Evolutionary conservation across 2,888 invertebrate genomes (phyloP).

Genomic region (Dione juno): DNA sequence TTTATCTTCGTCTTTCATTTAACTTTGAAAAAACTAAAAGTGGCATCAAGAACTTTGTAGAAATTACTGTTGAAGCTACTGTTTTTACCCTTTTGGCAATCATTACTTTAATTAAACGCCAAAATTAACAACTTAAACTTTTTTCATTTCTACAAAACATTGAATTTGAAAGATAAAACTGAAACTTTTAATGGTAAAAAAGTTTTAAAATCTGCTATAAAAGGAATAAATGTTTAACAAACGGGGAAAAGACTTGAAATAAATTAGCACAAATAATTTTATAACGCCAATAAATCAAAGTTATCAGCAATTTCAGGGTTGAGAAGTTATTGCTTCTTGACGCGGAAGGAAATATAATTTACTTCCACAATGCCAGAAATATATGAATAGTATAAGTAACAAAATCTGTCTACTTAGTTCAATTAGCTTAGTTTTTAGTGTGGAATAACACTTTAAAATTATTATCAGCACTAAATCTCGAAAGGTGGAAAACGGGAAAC

Average conservation of each 20-base stretch:
- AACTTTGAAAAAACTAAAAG: conserved; percentile 17
- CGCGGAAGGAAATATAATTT: background rate
- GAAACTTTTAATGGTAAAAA: conserved; percentile 14
- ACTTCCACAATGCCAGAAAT: background rate
- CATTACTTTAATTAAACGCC: conserved; percentile 34
- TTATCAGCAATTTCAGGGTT: conserved; percentile 7
- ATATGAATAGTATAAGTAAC: background rate
- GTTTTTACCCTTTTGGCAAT: conserved; percentile 25
- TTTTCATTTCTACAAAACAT: conserved; percentile 24
- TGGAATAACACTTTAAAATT: background rate
- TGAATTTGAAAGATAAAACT: conserved; percentile 28
- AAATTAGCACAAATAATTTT: conserved; percentile 19
- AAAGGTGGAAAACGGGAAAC: no score
- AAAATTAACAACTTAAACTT: conserved; percentile 30
- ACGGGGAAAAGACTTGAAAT: conserved; percentile 10
- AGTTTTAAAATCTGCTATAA: conserved; percentile 11
- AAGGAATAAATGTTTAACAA: conserved; percentile 15
- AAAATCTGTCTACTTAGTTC: background rate
- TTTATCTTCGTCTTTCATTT: conserved; percentile 16
- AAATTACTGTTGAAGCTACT: background rate
- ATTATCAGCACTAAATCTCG: no score
- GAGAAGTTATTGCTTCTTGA: conserved; percentile 4
- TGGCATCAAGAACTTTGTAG: background rate
- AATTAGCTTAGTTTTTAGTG: no score
- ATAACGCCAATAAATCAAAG: conserved; percentile 15